phyloP scores from a whole-genome alignment of 2,888 invertebrate genomes.

The Thecophora atra region DNA sequence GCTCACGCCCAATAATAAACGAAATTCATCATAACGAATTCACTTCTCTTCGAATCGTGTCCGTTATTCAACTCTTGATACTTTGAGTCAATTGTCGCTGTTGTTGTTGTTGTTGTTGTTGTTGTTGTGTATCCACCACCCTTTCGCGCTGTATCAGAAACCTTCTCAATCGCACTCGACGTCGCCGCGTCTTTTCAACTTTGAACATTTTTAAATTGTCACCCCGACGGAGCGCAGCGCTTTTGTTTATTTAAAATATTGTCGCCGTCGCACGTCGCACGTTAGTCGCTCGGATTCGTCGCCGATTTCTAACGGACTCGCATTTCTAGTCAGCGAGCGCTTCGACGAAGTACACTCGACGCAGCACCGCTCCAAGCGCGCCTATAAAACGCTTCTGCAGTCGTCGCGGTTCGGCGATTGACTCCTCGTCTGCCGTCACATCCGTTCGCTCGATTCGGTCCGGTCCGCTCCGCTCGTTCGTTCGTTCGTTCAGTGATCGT shows the following conservation, averaged over 20 bases:
- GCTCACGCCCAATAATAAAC: no score
- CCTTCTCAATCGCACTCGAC: no score
- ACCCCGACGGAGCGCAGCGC: no score
- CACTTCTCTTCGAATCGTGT: neutral
- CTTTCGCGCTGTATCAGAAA: neutral
- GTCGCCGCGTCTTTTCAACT: neutral
- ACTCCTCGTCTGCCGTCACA: neutral
- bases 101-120: conserved; percentile 1
- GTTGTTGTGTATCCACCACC: neutral
- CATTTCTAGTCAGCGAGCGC: conserved; percentile 16
- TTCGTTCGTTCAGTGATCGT: neutral
- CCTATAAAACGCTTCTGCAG: neutral
- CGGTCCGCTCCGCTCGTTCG: no score
- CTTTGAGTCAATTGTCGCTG: neutral
- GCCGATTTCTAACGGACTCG: neutral
- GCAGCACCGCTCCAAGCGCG: neutral
- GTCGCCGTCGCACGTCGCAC: neutral
- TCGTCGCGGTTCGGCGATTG: neutral
- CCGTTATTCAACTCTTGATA: neutral
- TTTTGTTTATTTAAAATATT: neutral
- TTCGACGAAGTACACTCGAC: conserved; percentile 16
- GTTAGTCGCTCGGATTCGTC: neutral
- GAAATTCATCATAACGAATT: neutral
- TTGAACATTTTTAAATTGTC: neutral
- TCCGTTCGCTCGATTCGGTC: neutral